Conservation (phyloP, 2,888 invertebrate species). For the Diachrysia chrysitis region DNA sequence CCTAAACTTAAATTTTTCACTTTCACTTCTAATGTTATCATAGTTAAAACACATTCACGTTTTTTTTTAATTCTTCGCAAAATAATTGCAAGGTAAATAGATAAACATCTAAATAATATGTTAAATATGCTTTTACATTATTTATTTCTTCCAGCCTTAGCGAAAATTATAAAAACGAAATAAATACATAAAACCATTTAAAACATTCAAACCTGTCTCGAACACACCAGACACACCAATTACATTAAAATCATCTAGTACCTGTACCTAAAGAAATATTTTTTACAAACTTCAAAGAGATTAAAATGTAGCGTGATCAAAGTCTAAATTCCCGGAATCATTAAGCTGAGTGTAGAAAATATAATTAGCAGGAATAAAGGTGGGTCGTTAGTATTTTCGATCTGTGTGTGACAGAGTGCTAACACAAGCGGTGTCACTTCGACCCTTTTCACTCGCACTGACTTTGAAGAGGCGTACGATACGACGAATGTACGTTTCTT, state of each 20-base stretch:
- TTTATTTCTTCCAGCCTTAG: no score
- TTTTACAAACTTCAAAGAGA: constrained; percentile 14
- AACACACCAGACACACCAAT: neutral
- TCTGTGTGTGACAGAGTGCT: constrained; percentile 76
- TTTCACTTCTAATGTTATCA: no score
- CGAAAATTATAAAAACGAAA: no score
- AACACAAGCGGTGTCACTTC: constrained; percentile 72
- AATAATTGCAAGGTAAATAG: no score
- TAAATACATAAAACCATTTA: no score
- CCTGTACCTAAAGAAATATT: neutral
- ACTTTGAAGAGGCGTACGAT: constrained; percentile 48
- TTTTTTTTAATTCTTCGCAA: no score
- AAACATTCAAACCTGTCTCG: neutral
- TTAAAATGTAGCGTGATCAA: constrained; percentile 18
- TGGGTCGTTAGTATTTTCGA: constrained; percentile 69
- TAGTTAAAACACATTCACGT: no score
- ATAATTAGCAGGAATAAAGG: constrained; percentile 54
- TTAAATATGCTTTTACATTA: no score
- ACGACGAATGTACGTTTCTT: constrained; percentile 45
- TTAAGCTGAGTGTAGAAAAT: constrained; percentile 53
- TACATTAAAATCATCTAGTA: neutral
- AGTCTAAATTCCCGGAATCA: constrained; percentile 31
- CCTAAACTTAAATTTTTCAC: no score
- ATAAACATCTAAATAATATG: no score
- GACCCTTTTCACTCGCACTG: constrained; percentile 71